Percentiles rank a stretch among this genome's conserved stretches.
These are phyloP conservation scores for Chlorops oryzae DNA, from an alignment of 1,140 invertebrate species.

Conservation along the genomic window DNA sequence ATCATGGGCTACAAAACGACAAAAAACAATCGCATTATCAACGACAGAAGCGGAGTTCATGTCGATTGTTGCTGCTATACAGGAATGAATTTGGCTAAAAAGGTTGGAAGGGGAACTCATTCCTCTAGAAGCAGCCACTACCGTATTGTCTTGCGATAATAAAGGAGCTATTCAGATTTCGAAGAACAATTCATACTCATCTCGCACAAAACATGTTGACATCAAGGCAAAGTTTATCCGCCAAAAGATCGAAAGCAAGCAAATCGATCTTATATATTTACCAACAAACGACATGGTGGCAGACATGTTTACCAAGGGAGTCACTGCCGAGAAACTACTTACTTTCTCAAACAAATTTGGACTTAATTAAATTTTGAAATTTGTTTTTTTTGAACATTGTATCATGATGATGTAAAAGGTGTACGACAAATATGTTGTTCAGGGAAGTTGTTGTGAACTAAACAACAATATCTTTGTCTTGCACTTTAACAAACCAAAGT, in stretches of 20 bases:
- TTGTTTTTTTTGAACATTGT: too few species aligned
- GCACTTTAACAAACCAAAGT: too few species aligned
- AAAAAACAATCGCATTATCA: slow-evolving; percentile 30
- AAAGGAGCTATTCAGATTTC: slow-evolving; percentile 24
- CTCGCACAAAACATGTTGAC: slow-evolving; percentile 30
- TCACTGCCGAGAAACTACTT: too few species aligned
- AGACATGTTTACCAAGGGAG: slow-evolving; percentile 22
- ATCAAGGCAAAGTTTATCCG: slow-evolving; percentile 25
- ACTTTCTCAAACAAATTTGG: too few species aligned
- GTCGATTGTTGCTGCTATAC: slow-evolving; percentile 21
- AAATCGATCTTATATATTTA: slow-evolving; percentile 19
- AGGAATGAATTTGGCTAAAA: slow-evolving; percentile 18
- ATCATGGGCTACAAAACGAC: slow-evolving; percentile 35
- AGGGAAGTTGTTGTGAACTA: too few species aligned
- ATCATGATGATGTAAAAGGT: too few species aligned
- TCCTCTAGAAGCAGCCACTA: not conserved
- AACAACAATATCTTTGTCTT: too few species aligned
- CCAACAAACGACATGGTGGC: slow-evolving; percentile 21
- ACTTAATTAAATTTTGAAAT: too few species aligned
- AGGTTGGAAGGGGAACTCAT: slow-evolving; percentile 1
- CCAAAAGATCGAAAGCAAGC: slow-evolving; percentile 10
- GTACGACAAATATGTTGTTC: too few species aligned
- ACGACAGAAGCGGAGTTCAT: slow-evolving; percentile 42
- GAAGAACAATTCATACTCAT: slow-evolving; percentile 11
- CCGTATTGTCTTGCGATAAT: slow-evolving; percentile 21